phyloP scores from a whole-genome alignment of 2,888 invertebrate species.

The Heteromurus nitidus region DNA sequence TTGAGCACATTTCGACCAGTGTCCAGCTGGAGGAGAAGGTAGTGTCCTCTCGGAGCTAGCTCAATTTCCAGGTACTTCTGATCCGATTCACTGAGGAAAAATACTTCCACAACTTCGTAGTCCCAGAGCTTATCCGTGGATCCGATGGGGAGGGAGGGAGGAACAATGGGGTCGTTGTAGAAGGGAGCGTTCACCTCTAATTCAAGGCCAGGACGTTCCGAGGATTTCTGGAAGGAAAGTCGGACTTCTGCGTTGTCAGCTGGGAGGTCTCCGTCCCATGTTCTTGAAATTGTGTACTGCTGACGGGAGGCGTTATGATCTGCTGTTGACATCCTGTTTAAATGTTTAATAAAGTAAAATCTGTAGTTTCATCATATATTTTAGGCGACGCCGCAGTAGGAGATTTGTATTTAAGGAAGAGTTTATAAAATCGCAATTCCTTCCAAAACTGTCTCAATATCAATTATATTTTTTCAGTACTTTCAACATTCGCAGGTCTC shows the following conservation, averaged over 20 bases:
- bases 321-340: too few relatives aligned
- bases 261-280: slow-evolving; percentile 49
- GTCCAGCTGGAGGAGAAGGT: slow-evolving; percentile 60
- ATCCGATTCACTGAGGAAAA: slow-evolving; percentile 58
- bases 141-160: slow-evolving; percentile 33
- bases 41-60: slow-evolving; percentile 67
- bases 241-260: slow-evolving; percentile 29
- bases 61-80: slow-evolving; percentile 68
- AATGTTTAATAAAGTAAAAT: too few relatives aligned
- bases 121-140: slow-evolving; percentile 65
- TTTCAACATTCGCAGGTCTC: too few relatives aligned
- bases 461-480: too few relatives aligned
- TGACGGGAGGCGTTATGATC: background rate
- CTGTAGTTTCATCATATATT: too few relatives aligned
- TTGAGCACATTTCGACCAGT: slow-evolving; percentile 33
- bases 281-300: slow-evolving; percentile 40
- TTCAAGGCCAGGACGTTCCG: slow-evolving; percentile 18
- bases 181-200: slow-evolving; percentile 65
- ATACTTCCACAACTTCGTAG: slow-evolving; percentile 71
- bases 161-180: slow-evolving; percentile 64
- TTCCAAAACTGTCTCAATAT: too few relatives aligned
- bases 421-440: too few relatives aligned
- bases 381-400: too few relatives aligned
- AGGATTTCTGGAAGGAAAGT: slow-evolving; percentile 5
- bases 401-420: too few relatives aligned